These are phyloP conservation scores for Dione vanillae DNA, from an alignment of 2,888 invertebrate species.

Conservation along the genomic window DNA sequence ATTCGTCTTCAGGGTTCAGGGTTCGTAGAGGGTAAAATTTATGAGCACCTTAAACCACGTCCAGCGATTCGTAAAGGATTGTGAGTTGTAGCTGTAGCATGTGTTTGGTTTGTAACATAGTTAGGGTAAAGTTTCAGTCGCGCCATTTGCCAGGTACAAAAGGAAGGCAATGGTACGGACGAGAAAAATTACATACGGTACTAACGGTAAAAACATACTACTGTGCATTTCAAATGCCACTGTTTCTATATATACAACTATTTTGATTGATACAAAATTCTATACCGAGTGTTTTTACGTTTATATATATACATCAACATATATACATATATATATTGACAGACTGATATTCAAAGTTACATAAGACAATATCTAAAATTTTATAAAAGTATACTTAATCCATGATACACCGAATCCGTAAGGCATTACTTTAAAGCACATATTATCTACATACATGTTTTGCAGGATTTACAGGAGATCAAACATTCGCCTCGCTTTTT, in stretches of 20 bases:
- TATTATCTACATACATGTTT: conserved; percentile 18
- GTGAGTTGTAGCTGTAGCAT: conserved; percentile 51
- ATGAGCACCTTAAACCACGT: conserved; percentile 58
- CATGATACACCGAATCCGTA: not conserved
- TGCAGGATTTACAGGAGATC: conserved; percentile 34
- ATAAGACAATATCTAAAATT: not conserved
- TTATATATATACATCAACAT: not conserved
- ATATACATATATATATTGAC: not conserved
- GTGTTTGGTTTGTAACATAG: conserved; percentile 57
- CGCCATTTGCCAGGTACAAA: conserved; percentile 41
- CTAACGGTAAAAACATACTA: conserved; percentile 5
- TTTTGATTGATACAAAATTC: not conserved
- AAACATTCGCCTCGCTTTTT: conserved; percentile 37
- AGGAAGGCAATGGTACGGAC: conserved; percentile 45
- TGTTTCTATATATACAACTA: not conserved
- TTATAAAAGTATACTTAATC: conserved; percentile 5
- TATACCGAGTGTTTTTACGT: not conserved
- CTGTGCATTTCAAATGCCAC: not conserved
- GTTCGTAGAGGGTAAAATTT: conserved; percentile 54
- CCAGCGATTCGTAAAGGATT: conserved; percentile 53
- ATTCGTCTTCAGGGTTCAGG: conserved; percentile 39
- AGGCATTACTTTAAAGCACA: conserved; percentile 12
- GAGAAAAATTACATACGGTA: conserved; percentile 33
- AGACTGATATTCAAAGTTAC: not conserved
- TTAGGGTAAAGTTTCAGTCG: conserved; percentile 49